Evolutionary conservation across 2,888 invertebrate species (phyloP).

Genomic region (Tipula unca): DNA sequence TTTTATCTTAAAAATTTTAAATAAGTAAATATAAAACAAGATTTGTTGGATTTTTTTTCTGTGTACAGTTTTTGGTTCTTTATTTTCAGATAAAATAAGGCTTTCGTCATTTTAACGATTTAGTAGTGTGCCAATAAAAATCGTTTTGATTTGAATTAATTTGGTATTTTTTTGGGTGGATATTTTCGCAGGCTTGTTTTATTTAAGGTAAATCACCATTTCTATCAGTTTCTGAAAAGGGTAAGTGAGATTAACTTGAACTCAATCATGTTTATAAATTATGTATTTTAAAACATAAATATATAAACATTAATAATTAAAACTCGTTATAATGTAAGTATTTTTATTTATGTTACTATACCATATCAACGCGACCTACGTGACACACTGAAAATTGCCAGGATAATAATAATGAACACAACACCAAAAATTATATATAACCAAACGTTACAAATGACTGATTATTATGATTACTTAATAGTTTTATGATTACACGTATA

Average conservation of each 20-base stretch:
- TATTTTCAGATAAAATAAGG: not conserved
- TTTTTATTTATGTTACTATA: no score
- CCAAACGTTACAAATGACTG: not conserved
- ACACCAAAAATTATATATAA: not conserved
- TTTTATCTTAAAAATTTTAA: constrained; percentile 17
- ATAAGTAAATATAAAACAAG: constrained; percentile 8
- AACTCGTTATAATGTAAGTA: not conserved
- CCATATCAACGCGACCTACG: not conserved
- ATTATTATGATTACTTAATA: constrained; percentile 9
- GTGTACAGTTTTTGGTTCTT: not conserved
- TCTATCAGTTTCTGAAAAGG: not conserved
- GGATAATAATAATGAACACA: not conserved
- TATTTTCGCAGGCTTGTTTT: not conserved
- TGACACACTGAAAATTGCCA: not conserved
- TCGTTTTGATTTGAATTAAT: not conserved
- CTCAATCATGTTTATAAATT: not conserved
- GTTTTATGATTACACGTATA: constrained; percentile 1
- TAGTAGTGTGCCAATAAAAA: not conserved
- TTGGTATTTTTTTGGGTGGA: not conserved
- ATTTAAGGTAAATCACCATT: not conserved
- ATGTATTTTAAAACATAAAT: not conserved
- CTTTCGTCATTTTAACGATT: not conserved
- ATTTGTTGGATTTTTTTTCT: not conserved
- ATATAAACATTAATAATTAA: not conserved
- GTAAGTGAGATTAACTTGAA: not conserved